Percentiles rank a stretch among this genome's conserved stretches.
phyloP scores from a whole-genome alignment of 2,888 invertebrate species.

The Labia minor region DNA sequence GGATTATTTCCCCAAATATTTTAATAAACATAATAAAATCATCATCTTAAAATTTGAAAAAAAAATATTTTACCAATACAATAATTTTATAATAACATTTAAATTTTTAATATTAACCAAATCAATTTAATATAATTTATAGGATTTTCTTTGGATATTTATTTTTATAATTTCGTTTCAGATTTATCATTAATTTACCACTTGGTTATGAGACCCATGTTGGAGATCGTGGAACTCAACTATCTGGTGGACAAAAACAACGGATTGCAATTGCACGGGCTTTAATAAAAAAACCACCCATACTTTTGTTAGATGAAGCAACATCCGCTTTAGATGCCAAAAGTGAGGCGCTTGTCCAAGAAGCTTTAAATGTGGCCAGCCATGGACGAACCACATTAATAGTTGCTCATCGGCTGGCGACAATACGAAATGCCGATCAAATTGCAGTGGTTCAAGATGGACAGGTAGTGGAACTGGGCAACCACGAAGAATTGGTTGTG shows the following conservation, averaged over 20 bases:
- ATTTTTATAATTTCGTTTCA: no score
- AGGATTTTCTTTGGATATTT: no score
- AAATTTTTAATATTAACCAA: no score
- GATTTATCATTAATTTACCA: not conserved
- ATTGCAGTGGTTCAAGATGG: conserved; percentile 63
- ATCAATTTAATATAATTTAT: no score
- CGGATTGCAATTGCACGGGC: conserved; percentile 83
- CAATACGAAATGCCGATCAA: conserved; percentile 59
- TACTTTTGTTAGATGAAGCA: conserved; percentile 73
- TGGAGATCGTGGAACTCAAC: conserved; percentile 69
- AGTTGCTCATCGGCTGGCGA: conserved; percentile 65
- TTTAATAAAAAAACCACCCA: conserved; percentile 64
- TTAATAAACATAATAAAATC: no score
- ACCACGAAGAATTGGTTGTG: conserved; percentile 55
- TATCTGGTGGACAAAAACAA: conserved; percentile 85
- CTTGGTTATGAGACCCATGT: conserved; percentile 67
- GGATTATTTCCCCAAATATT: no score
- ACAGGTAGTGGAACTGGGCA: conserved; percentile 56
- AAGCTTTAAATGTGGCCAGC: conserved; percentile 62
- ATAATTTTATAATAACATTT: no score
- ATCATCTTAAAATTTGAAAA: no score
- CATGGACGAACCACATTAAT: conserved; percentile 67
- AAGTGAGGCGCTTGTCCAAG: conserved; percentile 77
- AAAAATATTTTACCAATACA: no score
- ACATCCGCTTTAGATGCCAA: conserved; percentile 80